Base-by-base conservation (phyloP, 2,113 vertebrate species). In the Coptodon rendalli region DNA sequence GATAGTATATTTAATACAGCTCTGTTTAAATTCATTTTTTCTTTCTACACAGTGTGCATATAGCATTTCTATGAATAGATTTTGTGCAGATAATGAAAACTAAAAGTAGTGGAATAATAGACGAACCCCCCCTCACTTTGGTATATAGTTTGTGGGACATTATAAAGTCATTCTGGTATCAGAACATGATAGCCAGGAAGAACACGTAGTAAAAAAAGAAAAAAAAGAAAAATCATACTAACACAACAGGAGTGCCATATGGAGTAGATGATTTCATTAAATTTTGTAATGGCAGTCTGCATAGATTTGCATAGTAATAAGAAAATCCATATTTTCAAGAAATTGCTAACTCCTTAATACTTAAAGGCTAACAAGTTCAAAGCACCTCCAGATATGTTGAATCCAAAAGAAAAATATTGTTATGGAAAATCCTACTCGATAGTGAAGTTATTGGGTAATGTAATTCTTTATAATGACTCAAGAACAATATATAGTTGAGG, bases 271-370 rank as follows among this genome's bases (percentile, higher is more conserved):
- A 34, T 31, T 34, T 78, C 45, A 78, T 78, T 78, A 52, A 12
- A 50, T 78, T 52, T 78, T 78, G 27, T 34, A 52, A 31, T 78
- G 73, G 27, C 45, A 34, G 48, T 50, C 73, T 7, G 73, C 45
- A 78, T 78, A 34, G 27, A 78, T 50, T 50, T 78, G 45, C 17
- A 78, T 78, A 52, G 27, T 78, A 78, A 78, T 78, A 12, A 78
- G 17, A 52, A 52, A 50, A 34, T 4, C 1, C 45, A 78, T 31
- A 31, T 50, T 78, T 78, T 78, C 16, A 29, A 50, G 24, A 50
- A 50, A 78, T 78, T 50, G 71, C 24, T 50, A 48, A 48, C 71
- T 29, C 43, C 43, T 53, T 76, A 50, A 78, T 52, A 78, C 73
- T 78, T 31, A 31, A n/a, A 52, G 45, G 45, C 71, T 78, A 8